Conservation (phyloP, 2,888 invertebrate species). For the Danaus chrysippus region DNA sequence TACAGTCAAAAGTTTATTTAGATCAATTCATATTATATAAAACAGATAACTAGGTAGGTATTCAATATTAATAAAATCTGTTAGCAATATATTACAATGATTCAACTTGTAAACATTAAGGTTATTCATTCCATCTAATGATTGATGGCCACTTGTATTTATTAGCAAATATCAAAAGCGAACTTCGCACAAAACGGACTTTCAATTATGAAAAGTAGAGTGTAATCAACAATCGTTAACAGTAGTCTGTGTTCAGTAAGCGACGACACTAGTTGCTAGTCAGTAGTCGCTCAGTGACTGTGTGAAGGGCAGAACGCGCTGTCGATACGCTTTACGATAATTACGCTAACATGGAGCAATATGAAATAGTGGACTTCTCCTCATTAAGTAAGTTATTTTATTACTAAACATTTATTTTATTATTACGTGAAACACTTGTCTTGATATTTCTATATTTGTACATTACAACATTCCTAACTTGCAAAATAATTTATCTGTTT, state of each 20-base stretch:
- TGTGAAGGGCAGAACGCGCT: constrained; percentile 43
- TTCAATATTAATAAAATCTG: no score
- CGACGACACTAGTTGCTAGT: constrained; percentile 30
- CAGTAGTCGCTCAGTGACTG: constrained; percentile 69
- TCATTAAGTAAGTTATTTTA: constrained; percentile 58
- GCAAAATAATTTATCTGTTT: no score
- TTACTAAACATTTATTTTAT: not conserved
- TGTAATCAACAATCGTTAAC: constrained; percentile 65
- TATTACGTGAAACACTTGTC: not conserved
- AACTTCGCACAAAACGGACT: constrained; percentile 42
- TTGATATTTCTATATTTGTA: not conserved
- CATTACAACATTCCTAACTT: no score
- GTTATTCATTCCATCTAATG: no score
- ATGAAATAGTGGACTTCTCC: constrained; percentile 57
- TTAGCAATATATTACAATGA: no score
- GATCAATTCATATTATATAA: no score
- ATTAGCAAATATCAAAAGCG: constrained; percentile 7
- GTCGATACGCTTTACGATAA: constrained; percentile 31
- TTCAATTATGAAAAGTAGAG: constrained; percentile 53
- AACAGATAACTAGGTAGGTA: no score
- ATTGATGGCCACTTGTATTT: not conserved
- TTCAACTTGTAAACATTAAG: no score
- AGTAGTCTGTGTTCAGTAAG: no score
- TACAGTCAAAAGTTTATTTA: no score
- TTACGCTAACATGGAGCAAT: constrained; percentile 52